phyloP scores from a whole-genome alignment of 2,888 invertebrate species.

The Sinohyriopsis cumingii region DNA sequence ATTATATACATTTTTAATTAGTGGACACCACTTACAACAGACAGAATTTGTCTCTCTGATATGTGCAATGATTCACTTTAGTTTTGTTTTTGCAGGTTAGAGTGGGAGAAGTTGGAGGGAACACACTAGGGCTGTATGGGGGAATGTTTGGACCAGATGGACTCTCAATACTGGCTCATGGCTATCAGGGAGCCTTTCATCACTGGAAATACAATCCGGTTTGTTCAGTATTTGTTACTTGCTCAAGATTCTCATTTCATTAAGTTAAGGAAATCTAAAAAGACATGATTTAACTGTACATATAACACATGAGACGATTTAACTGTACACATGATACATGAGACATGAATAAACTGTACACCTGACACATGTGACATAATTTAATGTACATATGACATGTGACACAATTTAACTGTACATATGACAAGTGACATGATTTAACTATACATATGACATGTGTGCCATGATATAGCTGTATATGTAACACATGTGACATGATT shows the following conservation, averaged over 20 bases:
- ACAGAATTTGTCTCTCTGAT: background rate
- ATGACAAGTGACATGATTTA: background rate
- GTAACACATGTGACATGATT: background rate
- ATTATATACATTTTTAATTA: no score
- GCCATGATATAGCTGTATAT: background rate
- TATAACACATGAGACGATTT: background rate
- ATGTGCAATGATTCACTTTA: background rate
- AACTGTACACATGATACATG: background rate
- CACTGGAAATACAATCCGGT: slow-evolving; percentile 81
- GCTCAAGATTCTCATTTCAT: background rate
- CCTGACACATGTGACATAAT: background rate
- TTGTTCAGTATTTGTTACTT: slow-evolving; percentile 13
- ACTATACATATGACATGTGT: background rate
- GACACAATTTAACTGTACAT: background rate
- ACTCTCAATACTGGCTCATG: slow-evolving; percentile 84
- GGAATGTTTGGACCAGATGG: slow-evolving; percentile 83
- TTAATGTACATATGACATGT: background rate
- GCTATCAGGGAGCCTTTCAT: slow-evolving; percentile 94
- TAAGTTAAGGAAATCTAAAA: background rate
- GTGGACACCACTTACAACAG: no score
- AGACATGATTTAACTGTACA: background rate
- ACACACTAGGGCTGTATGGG: slow-evolving; percentile 93
- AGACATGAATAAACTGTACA: background rate
- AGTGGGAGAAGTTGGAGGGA: slow-evolving; percentile 94
- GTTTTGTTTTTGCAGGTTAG: slow-evolving; percentile 72